Evolutionary conservation across 2,113 vertebrate species (phyloP), one percentile per base, ranked within the genome.

Genomic region (Symphodus melops): DNA sequence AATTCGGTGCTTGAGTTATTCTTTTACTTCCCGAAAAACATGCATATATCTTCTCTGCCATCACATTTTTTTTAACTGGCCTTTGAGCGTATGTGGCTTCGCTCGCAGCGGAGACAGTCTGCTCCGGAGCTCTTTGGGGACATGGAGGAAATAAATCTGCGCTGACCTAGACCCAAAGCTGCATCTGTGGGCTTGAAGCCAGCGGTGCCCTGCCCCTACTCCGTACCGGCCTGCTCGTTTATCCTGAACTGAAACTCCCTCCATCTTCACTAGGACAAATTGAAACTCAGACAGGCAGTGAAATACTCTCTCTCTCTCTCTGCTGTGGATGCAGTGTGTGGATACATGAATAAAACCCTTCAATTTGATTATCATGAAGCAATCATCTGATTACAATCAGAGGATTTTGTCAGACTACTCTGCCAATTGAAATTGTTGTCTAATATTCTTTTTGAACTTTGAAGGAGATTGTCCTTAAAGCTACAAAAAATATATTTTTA

Each of bases 261-360:
- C 75, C 63, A 71, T 80, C 85, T 82, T 86, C 72, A 86, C 85
- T 60, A 60, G 68, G 56, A 84, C 85, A 88, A 86, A 87, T 79
- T 81, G 79, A 83, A 89, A 78, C 74, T 64, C 81, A 82, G 83
- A 75, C 75, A 83, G 70, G 19, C 52, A 6, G 41, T 87, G 84
- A 86, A 88, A 84, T 79, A 84, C 70, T 72, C 11, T 44, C 42
- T 44, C 42, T 48, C 46, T 48, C 46, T 48, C 46, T 8, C 3
- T 48, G 68, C 59, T 65, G 49, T 74, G 68, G 66, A 65, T 70
- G 3, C 48, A 51, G 9, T 63, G 37, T 51, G 57, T 16, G 54
- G 74, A n/a, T 57, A 72, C 61, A 75, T 25, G n/a, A 48, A 48
- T 19, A 17, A 55, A 44, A 19, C 19, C 28, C n/a, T 63, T 79